Percentiles rank a stretch among this genome's conserved stretches.
Conservation (phyloP, 1,140 invertebrate genomes). For the Saccostrea cuccullata region DNA sequence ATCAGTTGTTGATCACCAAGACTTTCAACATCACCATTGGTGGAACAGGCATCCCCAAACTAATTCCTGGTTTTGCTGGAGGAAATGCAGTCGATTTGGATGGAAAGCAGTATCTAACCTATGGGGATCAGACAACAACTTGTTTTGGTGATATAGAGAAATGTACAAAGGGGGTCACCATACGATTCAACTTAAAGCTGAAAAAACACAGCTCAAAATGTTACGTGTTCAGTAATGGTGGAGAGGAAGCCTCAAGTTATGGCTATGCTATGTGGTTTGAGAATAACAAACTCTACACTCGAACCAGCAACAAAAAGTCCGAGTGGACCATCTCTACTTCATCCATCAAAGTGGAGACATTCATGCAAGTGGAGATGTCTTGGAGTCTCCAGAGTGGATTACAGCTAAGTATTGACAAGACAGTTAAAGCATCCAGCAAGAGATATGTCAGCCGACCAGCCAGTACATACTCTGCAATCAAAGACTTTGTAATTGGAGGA, state of each 20-base stretch:
- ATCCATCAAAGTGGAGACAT: constrained; percentile 45
- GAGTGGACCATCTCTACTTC: constrained; percentile 65
- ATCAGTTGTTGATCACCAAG: constrained; percentile 53
- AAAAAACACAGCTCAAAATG: constrained; percentile 53
- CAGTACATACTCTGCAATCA: background rate
- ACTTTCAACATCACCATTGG: constrained; percentile 50
- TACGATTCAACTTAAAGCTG: constrained; percentile 60
- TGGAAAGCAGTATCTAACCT: constrained; percentile 62
- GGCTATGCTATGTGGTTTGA: constrained; percentile 65
- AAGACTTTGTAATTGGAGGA: constrained; percentile 47
- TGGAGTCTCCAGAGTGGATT: constrained; percentile 63
- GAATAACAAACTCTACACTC: constrained; percentile 52
- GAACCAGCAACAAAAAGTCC: constrained; percentile 60
- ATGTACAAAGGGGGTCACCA: constrained; percentile 63
- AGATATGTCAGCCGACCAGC: constrained; percentile 21
- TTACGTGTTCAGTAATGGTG: constrained; percentile 61
- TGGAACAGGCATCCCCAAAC: constrained; percentile 42
- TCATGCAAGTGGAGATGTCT: constrained; percentile 60
- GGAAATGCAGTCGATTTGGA: constrained; percentile 59
- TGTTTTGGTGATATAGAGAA: constrained; percentile 61
- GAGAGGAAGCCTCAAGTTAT: constrained; percentile 58
- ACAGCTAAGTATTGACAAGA: constrained; percentile 41
- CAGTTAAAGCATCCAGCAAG: constrained; percentile 1
- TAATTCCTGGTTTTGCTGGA: constrained; percentile 60
- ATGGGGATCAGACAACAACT: constrained; percentile 23